These are phyloP conservation scores for Thripadectes ignobilis DNA, from an alignment of 2,797 vertebrate genomes.

Conservation along the genomic window DNA sequence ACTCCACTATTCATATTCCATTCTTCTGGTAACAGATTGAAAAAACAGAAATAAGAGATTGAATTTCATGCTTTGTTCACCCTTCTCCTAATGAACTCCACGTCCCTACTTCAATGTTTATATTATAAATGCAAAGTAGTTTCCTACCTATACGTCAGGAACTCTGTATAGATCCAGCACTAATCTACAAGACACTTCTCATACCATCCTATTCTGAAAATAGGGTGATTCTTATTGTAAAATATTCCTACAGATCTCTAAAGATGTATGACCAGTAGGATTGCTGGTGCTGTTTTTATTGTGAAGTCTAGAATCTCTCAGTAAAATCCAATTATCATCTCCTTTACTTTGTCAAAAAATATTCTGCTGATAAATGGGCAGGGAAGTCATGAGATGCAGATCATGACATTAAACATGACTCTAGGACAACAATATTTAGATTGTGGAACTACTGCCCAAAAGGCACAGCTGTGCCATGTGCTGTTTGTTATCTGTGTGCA, in stretches of 20 bases:
- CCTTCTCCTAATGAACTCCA: background rate
- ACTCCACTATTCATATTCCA: background rate
- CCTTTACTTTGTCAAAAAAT: background rate
- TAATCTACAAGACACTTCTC: background rate
- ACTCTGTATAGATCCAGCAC: background rate
- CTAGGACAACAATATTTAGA: background rate
- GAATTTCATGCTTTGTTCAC: background rate
- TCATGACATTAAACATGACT: background rate
- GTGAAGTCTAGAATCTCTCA: background rate
- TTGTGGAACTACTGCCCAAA: background rate
- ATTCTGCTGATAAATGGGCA: background rate
- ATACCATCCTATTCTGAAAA: background rate
- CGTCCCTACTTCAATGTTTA: background rate
- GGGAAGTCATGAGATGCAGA: background rate
- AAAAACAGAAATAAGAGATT: background rate
- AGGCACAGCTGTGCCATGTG: background rate
- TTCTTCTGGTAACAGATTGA: background rate
- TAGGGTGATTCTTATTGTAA: background rate
- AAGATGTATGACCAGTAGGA: background rate
- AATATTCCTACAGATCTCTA: background rate
- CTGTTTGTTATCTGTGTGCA: background rate
- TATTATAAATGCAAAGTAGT: background rate
- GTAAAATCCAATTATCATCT: background rate
- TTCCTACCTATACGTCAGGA: background rate
- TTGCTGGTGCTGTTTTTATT: background rate